These are phyloP conservation scores for Corydoras sp. DNA, from an alignment of 2,113 vertebrate genomes.

Conservation along the genomic window DNA sequence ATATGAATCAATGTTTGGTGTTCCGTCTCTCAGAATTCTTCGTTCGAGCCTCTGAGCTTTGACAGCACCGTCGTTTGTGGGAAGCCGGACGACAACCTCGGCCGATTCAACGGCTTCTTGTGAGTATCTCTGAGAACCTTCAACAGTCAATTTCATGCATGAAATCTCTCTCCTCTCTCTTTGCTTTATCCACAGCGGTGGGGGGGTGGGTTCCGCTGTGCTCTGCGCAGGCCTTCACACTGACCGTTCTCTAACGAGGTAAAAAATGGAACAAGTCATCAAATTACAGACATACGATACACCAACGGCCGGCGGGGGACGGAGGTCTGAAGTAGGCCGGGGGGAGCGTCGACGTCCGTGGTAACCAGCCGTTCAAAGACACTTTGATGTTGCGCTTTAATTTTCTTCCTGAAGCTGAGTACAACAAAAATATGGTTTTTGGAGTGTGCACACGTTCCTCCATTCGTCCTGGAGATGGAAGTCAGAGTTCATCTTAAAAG, in stretches of 20 bases:
- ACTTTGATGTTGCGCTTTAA: constrained; percentile 18
- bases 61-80: constrained; percentile 76
- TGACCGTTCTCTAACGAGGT: constrained; percentile 14
- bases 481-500: too few relatives aligned
- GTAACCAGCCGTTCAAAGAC: not conserved
- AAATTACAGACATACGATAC: not conserved
- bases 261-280: not conserved
- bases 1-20: not conserved
- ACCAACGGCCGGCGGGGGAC: not conserved
- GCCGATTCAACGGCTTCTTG: constrained; percentile 83
- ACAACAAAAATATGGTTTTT: too few relatives aligned
- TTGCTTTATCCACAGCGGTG: constrained; percentile 32
- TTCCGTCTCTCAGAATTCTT: constrained; percentile 46
- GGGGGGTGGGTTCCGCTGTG: not conserved
- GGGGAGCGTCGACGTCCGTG: not conserved
- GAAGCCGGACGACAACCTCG: constrained; percentile 82
- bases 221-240: constrained; percentile 3
- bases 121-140: constrained; percentile 56
- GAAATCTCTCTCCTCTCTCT: constrained; percentile 23
- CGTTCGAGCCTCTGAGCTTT: constrained; percentile 72
- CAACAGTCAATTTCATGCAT: constrained; percentile 39
- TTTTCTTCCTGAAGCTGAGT: constrained; percentile 3
- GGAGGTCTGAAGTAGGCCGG: not conserved
- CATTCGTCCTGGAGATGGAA: too few relatives aligned
- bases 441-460: too few relatives aligned